Base-by-base conservation (phyloP, 2,113 vertebrate genomes). In the Ictalurus furcatus region DNA sequence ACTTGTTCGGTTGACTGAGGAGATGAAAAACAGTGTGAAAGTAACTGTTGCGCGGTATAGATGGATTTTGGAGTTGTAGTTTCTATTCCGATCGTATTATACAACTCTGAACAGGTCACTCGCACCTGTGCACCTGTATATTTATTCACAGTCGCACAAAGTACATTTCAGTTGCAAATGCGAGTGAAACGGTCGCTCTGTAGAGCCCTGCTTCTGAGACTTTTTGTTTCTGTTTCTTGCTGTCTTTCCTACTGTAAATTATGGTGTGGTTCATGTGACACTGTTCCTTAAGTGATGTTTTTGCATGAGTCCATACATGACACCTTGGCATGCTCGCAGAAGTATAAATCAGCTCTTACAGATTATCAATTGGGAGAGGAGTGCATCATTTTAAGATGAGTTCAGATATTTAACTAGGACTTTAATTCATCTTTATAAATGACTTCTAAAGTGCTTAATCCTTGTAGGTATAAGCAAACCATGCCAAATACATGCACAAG, bases 401-500 rank as follows among this genome's bases (percentile, higher is more conserved):
- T 28, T 52, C 8, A 74, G 11, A 52, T 78, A 28, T 73, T 78
- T 78, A 48, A 25, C 23, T 13, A 78, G 40, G 40, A 13, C 40
- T 25, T 48, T 21, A 74, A 3, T 30, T 74, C 6, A 23, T 40
- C 19, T 40, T 48, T 52, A 6, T 11, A 78, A 28, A 52, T 44
- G 12, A 44, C 34, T 74, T 11, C 37, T 4, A 11, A 74, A 74
- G 23, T 52, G 9, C 40, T 0, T 78, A 76, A 76, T 52, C 52
- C 44, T 25, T 25, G 21, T 48, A 44, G 11, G 3, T 12, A 76
- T 48, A 48, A 25, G 40, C 4, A 61, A 83, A 83, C 17, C 79
- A 34, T 34, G 37, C 28, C 9, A 76, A 83, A 87, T 87, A 13
- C 78, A 87, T 87, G 44, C 74, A 84, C 74, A 78, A n/a, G 44